Evolutionary conservation across 2,888 invertebrate species (phyloP).

Genomic region (Pterostichus madidus): DNA sequence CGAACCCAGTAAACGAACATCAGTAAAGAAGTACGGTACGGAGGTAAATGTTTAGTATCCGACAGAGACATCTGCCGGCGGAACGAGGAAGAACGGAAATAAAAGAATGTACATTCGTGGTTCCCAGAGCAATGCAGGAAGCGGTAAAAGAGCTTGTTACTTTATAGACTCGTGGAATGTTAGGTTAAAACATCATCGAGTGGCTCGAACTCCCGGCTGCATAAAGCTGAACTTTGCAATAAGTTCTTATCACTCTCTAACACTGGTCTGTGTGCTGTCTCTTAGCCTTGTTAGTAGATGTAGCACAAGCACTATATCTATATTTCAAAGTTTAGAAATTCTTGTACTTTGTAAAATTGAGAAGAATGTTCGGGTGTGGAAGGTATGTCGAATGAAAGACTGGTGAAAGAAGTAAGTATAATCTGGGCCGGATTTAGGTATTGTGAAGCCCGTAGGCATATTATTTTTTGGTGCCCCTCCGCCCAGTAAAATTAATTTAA

Average conservation of each 20-base stretch:
- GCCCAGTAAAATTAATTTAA: too few relatives aligned
- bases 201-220: constrained; percentile 15
- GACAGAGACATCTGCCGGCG: not conserved
- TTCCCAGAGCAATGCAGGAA: constrained; percentile 14
- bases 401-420: too few relatives aligned
- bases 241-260: constrained; percentile 28
- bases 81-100: constrained; percentile 18
- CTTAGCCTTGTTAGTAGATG: too few relatives aligned
- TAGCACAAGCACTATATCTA: too few relatives aligned
- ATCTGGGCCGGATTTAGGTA: too few relatives aligned
- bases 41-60: constrained; percentile 23
- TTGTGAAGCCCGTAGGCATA: too few relatives aligned
- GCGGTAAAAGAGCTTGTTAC: constrained; percentile 38
- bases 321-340: too few relatives aligned
- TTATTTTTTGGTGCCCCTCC: too few relatives aligned
- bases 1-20: not conserved
- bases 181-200: constrained; percentile 23
- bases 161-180: constrained; percentile 13
- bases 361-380: too few relatives aligned
- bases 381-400: too few relatives aligned
- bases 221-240: constrained; percentile 5
- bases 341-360: too few relatives aligned
- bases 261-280: not conserved
- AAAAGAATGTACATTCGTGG: not conserved
- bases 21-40: not conserved